A percentile compares a stretch with the other conserved stretches of the same genome.
These are phyloP conservation scores for Acleris laterana DNA, from an alignment of 2,888 invertebrate genomes.

Conservation along the genomic window DNA sequence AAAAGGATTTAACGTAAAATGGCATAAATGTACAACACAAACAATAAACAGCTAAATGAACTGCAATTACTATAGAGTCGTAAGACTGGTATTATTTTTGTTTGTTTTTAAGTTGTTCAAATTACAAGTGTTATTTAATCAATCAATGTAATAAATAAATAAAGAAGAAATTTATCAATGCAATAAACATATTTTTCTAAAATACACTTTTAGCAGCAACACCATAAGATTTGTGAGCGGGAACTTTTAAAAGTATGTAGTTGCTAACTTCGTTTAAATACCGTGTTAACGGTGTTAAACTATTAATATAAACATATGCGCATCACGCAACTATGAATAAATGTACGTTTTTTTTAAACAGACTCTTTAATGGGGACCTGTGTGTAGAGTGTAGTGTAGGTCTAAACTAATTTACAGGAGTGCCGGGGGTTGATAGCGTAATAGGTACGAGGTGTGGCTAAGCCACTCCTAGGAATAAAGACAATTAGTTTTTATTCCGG, in stretches of 20 bases:
- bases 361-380: slow-evolving; percentile 5
- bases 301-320: slow-evolving; percentile 25
- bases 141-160: too few relatives aligned
- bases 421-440: slow-evolving; percentile 63
- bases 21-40: too few relatives aligned
- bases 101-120: too few relatives aligned
- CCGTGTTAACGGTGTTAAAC: background rate
- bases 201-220: slow-evolving; percentile 11
- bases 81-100: too few relatives aligned
- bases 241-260: slow-evolving; percentile 17
- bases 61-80: too few relatives aligned
- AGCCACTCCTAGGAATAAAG: slow-evolving; percentile 74
- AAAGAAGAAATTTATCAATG: too few relatives aligned
- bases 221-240: slow-evolving; percentile 16
- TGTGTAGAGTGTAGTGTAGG: slow-evolving; percentile 16
- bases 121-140: too few relatives aligned
- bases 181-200: too few relatives aligned
- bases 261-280: background rate
- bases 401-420: slow-evolving; percentile 51
- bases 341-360: slow-evolving; percentile 11
- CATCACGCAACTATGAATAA: background rate
- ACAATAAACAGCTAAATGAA: too few relatives aligned
- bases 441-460: slow-evolving; percentile 67
- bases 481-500: slow-evolving; percentile 69
- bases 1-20: too few relatives aligned